These are phyloP conservation scores for Epicauta chinensis DNA, from an alignment of 1,140 invertebrate species.

Conservation along the genomic window DNA sequence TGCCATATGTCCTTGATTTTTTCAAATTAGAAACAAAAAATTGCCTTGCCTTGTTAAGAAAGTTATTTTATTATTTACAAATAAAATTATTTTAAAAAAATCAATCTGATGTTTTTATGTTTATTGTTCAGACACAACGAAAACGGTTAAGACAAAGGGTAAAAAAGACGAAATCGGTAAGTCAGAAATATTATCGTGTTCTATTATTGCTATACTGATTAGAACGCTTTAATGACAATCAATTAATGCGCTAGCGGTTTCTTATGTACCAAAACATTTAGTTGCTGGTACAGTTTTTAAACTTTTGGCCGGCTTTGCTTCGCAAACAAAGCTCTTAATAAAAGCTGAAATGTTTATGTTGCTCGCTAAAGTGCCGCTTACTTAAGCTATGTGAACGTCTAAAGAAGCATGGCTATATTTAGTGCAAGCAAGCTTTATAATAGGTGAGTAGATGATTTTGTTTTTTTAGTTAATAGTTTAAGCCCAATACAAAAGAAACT, in stretches of 20 bases:
- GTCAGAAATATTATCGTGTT: constrained; percentile 6
- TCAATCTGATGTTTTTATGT: constrained; percentile 4
- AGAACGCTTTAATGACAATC: constrained; percentile 4
- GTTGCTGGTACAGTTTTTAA: no score
- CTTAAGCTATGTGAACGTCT: not conserved
- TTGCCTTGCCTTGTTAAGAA: constrained; percentile 12
- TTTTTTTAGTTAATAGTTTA: no score
- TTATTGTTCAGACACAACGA: constrained; percentile 24
- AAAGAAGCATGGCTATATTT: constrained; percentile 19
- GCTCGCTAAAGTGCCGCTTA: not conserved
- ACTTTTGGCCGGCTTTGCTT: no score
- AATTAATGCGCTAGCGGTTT: constrained; percentile 1
- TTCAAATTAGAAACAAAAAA: constrained; percentile 2
- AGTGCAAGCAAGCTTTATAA: constrained; percentile 15
- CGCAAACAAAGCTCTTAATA: constrained; percentile 4
- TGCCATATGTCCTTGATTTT: constrained; percentile 1
- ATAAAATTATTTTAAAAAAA: constrained; percentile 3
- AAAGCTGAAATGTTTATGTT: constrained; percentile 13
- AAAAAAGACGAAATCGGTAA: constrained; percentile 31
- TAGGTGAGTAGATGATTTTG: constrained; percentile 19
- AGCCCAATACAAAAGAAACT: no score
- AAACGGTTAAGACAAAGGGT: constrained; percentile 25
- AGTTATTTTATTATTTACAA: not conserved
- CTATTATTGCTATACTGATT: not conserved
- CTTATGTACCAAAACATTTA: no score